Percentiles rank a stretch among this genome's conserved stretches.
Conservation (phyloP, 2,888 invertebrate species). For the Glyphotaelius pellucidus region DNA sequence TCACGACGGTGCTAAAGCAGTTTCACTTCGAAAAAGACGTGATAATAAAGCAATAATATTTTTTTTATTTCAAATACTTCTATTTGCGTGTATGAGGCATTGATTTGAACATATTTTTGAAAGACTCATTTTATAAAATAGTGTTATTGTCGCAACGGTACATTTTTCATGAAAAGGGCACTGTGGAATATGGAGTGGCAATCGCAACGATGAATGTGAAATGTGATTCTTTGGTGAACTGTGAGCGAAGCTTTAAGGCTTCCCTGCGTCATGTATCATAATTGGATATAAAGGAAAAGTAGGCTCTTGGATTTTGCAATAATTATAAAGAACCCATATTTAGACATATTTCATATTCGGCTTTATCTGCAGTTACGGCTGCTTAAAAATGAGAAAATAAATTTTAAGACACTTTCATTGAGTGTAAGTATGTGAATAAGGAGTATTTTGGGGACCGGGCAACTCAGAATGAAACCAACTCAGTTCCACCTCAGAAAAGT, state of each 20-base stretch:
- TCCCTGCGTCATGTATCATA: constrained; percentile 35
- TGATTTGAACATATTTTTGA: background rate
- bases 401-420: background rate
- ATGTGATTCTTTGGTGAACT: constrained; percentile 42
- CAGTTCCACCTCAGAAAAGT: too few species aligned
- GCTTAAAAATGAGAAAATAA: background rate
- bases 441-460: too few species aligned
- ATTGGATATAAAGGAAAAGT: constrained; percentile 46
- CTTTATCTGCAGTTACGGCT: background rate
- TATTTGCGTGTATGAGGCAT: too few species aligned
- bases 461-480: too few species aligned
- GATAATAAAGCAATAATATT: too few species aligned
- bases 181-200: background rate
- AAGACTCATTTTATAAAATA: background rate
- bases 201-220: constrained; percentile 9
- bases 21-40: too few species aligned
- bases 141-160: background rate
- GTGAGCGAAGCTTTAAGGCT: constrained; percentile 40
- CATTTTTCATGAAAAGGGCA: background rate
- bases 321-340: constrained; percentile 16
- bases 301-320: constrained; percentile 30
- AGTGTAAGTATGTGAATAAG: background rate
- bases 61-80: too few species aligned
- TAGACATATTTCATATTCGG: background rate
- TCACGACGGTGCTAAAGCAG: too few species aligned